phyloP scores from a whole-genome alignment of 2,113 vertebrate species.

The Sarotherodon lohbergeri region DNA sequence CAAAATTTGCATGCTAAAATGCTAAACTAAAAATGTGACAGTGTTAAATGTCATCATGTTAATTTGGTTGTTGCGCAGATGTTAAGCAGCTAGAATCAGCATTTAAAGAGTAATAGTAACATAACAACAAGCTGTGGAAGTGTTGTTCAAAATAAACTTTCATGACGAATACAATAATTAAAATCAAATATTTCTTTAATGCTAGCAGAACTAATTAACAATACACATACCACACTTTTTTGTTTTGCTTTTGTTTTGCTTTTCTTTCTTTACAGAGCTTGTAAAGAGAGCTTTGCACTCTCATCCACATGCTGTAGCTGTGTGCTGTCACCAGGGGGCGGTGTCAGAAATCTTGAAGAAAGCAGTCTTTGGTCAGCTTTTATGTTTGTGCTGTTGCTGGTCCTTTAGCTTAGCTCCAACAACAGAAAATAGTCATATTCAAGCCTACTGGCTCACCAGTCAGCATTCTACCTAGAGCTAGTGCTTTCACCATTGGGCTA shows the following conservation, averaged over 20 bases:
- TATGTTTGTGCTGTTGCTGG: neutral
- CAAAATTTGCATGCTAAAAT: neutral
- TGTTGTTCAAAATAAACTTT: neutral
- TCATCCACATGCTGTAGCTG: neutral
- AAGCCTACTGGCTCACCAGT: neutral
- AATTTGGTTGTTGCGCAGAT: neutral
- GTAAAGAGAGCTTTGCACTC: neutral
- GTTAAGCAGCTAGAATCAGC: neutral
- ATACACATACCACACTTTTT: neutral
- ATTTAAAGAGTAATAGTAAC: neutral
- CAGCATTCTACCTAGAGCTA: neutral
- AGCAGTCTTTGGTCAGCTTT: neutral
- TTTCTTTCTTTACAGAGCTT: neutral
- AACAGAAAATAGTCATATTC: neutral
- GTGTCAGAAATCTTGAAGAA: neutral
- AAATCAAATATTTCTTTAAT: neutral
- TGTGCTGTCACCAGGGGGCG: neutral
- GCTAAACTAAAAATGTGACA: neutral
- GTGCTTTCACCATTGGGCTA: neutral
- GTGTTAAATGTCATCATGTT: neutral
- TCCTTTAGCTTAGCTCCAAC: neutral
- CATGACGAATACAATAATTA: neutral
- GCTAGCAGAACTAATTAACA: neutral
- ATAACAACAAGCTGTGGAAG: neutral
- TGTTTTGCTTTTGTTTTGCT: neutral